Base-by-base conservation (phyloP, 2,888 invertebrate species). In the Melanophora roralis region DNA sequence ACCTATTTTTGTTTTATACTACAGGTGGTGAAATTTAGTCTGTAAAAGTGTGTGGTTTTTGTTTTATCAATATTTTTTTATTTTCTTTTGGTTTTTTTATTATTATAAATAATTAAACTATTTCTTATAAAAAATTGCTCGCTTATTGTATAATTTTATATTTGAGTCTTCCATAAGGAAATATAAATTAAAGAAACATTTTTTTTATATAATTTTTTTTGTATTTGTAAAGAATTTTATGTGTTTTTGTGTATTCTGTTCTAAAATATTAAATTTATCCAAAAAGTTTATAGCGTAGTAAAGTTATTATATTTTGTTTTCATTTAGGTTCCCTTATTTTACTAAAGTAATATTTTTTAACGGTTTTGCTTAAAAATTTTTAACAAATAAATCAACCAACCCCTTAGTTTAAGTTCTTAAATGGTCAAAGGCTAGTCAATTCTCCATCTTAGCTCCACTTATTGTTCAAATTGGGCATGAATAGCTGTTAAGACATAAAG, bases 21-120 rank as follows among this genome's bases (percentile, higher is more conserved):
- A 65, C 55, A 73, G 73, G 78, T 78, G 64, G 73, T 73, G 78
- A 73, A 62, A 47, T 64, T 57, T 62, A 71, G 75, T 78, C 74
- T 69, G 60, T 77, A 47, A 49, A 43, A 62, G 43, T 64, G 40
- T 65, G 36, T 7, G 36, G 45, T 43, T 71, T 65, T 47, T 27
- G 5, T 60, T 72, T 23, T 19, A 67, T 55, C 16, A 47, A 60
- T 60, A 32, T 55, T 64, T 62, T 27, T 40, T 51, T 67, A 32
- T 14, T 55, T 16, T 27, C 8, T 64, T 36, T 21, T 59, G 23
- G 3, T 23, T 21, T n/a, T 34, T 45, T 16, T 40, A 34, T 34
- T 2, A 62, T 59, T 23, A 53, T 40, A 51, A 45, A 69, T 21
- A 57, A 59, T 40, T 67, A 38, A 65, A 51, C 57, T 62, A 34